phyloP scores from a whole-genome alignment of 2,888 invertebrate species.

The Hyposoter dolosus region DNA sequence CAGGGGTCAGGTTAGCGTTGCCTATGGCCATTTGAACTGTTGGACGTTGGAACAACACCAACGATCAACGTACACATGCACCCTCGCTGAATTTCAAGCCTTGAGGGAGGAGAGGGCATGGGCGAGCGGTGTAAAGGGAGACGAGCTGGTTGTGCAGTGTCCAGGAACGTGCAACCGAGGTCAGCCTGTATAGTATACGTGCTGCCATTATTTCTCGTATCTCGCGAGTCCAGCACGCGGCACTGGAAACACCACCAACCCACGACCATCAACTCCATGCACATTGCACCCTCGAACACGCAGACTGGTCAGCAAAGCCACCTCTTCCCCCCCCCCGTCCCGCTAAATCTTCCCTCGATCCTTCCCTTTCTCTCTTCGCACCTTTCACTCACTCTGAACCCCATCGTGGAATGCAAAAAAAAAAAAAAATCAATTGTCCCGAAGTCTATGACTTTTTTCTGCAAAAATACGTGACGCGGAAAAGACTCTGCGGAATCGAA shows the following conservation, averaged over 20 bases:
- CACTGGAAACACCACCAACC: conserved; percentile 67
- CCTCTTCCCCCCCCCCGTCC: not conserved
- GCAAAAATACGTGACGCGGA: not conserved
- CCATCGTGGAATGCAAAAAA: conserved; percentile 16
- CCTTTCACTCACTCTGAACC: conserved; percentile 16
- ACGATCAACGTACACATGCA: conserved; percentile 39
- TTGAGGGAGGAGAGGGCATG: conserved; percentile 1
- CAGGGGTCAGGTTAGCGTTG: conserved; percentile 56
- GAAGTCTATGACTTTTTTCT: conserved; percentile 2
- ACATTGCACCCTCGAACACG: conserved; percentile 38
- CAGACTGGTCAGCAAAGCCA: conserved; percentile 15
- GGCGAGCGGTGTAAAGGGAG: conserved; percentile 5
- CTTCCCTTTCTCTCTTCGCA: conserved; percentile 18
- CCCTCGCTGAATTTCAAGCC: conserved; percentile 36
- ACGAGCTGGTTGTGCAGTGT: conserved; percentile 34
- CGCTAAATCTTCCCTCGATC: not conserved
- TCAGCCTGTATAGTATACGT: conserved; percentile 69
- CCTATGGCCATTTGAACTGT: conserved; percentile 71
- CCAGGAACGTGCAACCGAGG: conserved; percentile 22
- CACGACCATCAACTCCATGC: conserved; percentile 53
- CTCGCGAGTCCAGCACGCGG: conserved; percentile 80
- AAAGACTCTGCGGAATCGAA: not conserved
- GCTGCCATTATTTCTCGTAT: conserved; percentile 82
- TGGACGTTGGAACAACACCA: conserved; percentile 73
- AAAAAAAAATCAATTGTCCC: not conserved